Evolutionary conservation across 2,113 vertebrate genomes (phyloP).

Genomic region (Crypturellus undulatus): DNA sequence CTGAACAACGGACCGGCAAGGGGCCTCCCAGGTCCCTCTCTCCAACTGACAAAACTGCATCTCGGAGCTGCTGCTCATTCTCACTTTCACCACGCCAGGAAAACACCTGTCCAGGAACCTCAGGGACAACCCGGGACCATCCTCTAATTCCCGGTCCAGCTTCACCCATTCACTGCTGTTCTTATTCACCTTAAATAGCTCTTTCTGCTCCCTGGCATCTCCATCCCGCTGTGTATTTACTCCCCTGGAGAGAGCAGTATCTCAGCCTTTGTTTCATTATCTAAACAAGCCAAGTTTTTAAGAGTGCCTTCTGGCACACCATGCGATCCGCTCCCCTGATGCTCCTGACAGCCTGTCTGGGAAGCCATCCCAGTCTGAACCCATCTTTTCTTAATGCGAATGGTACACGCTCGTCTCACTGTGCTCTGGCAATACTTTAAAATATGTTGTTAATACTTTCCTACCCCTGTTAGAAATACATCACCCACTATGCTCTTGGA

Average conservation of each 20-base stretch:
- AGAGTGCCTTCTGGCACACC: background rate
- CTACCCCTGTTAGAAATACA: background rate
- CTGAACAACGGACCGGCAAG: background rate
- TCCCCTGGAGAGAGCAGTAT: background rate
- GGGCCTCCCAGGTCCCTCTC: background rate
- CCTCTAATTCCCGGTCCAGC: background rate
- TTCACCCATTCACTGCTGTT: background rate
- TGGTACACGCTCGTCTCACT: background rate
- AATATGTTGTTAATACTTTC: background rate
- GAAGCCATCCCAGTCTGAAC: background rate
- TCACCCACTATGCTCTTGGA: background rate
- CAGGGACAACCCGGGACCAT: background rate
- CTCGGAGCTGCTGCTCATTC: background rate
- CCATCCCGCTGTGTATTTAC: background rate
- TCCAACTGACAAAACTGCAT: background rate
- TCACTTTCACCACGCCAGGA: background rate
- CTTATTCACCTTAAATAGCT: background rate
- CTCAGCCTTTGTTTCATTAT: background rate
- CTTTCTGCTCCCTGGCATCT: background rate
- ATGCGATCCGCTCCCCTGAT: rapidly evolving
- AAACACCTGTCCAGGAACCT: background rate
- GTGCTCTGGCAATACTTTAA: background rate
- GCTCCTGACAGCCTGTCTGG: background rate
- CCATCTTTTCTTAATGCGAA: background rate
- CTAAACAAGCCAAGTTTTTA: background rate